Base-by-base conservation (phyloP, 2,888 invertebrate species). In the Bellardia bayeri region DNA sequence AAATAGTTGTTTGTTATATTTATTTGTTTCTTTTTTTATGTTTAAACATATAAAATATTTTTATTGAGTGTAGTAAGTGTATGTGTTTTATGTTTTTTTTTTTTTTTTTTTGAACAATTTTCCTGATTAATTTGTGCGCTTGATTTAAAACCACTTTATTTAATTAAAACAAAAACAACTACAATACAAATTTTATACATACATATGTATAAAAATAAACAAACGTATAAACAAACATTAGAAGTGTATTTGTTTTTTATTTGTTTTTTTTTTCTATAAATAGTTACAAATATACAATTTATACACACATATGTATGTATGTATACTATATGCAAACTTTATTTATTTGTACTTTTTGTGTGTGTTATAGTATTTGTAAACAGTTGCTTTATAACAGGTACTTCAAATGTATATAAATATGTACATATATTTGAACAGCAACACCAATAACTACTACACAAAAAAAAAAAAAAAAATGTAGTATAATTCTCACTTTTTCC, bases 401-500 rank as follows among this genome's bases (percentile, higher is more conserved):
- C 79, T 78, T 68, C 8, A 49, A 49, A 69, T 69, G 54, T 30
- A 71, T 37, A 51, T 54, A n/a, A n/a, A n/a, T 69, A 42, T 42
- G 30, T 6, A 58, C 14, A 56, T 23, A 8, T 64, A 30, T 45
- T 37, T 37, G 61, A 23, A 54, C 37, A 64, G n/a, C 33, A 51
- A 68, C 40, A 71, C 30, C 69, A 64, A 66, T 5, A 68, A 76
- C 89, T 54, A 45, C 37, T 61, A 16, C 33, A 51, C 56, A 33
- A 68, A 40, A 71, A 72, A 69, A 8, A 68, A 8, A 68, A 90
- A 91, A 91, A 40, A 68, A 69, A 78, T 49, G 82, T 56, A 75
- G 87, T 87, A 85, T 87, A 85, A 87, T 87, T 87, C 87, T 87
- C 87, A 87, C 87, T 86, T 88, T 91, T 91, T 91, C 92, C 92